Evolutionary conservation across 1,140 invertebrate genomes (phyloP).

Genomic region (Drosophila miranda): DNA sequence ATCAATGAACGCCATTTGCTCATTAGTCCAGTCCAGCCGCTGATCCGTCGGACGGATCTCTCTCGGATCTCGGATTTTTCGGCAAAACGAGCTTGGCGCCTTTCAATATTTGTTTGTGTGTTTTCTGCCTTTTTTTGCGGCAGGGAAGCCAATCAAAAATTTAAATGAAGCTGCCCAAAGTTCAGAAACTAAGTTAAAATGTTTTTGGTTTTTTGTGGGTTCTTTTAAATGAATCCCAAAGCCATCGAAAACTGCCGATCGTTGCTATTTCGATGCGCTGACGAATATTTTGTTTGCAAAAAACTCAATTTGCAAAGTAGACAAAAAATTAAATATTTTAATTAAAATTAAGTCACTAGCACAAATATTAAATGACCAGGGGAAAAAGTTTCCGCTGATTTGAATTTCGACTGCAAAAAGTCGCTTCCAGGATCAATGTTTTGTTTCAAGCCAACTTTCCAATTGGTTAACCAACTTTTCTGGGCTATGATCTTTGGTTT

Average conservation of each 20-base stretch:
- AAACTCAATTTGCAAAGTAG: slow-evolving; percentile 38
- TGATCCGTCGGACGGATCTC: slow-evolving; percentile 43
- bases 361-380: slow-evolving; percentile 3
- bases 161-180: slow-evolving; percentile 75
- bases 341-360: slow-evolving; percentile 32
- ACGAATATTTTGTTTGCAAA: slow-evolving; percentile 40
- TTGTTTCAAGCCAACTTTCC: not conserved
- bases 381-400: slow-evolving; percentile 29
- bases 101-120: slow-evolving; percentile 11
- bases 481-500: not conserved
- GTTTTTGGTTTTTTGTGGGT: slow-evolving; percentile 39
- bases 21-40: slow-evolving; percentile 57
- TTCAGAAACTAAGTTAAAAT: slow-evolving; percentile 75
- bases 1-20: slow-evolving; percentile 81
- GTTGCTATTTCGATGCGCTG: slow-evolving; percentile 58
- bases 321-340: slow-evolving; percentile 51
- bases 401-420: not conserved
- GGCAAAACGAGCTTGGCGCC: slow-evolving; percentile 61
- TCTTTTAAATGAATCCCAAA: slow-evolving; percentile 68
- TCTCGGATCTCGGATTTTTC: slow-evolving; percentile 22
- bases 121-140: slow-evolving; percentile 26
- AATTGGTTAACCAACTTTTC: too few species aligned
- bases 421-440: too few species aligned
- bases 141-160: slow-evolving; percentile 77
- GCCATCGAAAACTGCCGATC: slow-evolving; percentile 21